A percentile compares a stretch with the other conserved stretches of the same genome.
phyloP scores from a whole-genome alignment of 2,797 vertebrate genomes.

The Corythornis leucogaster region DNA sequence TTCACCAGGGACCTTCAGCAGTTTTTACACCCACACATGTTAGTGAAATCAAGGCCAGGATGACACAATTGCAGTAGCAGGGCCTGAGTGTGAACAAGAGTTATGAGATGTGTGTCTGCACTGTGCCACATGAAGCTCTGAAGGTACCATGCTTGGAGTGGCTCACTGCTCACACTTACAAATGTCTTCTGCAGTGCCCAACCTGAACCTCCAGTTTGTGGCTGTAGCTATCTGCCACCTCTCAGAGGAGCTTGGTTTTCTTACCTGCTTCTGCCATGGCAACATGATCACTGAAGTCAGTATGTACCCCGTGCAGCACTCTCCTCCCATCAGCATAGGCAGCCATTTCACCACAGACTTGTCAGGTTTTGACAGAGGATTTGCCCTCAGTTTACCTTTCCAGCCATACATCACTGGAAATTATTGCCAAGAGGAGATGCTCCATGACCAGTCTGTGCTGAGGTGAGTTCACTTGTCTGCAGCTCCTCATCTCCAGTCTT shows the following conservation, averaged over 20 bases:
- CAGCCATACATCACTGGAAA: fast-evolving
- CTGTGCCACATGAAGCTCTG: neutral
- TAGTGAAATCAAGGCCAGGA: neutral
- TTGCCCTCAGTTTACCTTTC: neutral
- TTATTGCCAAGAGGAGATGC: neutral
- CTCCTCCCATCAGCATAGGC: neutral
- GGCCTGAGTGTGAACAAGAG: neutral
- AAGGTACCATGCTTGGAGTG: neutral
- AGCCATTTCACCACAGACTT: neutral
- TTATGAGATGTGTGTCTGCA: fast-evolving
- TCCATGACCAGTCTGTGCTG: neutral
- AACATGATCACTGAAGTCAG: neutral
- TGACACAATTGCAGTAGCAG: neutral
- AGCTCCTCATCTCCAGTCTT: neutral
- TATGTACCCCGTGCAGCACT: neutral
- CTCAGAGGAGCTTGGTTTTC: neutral
- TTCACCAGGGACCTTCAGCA: neutral
- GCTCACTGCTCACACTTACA: neutral
- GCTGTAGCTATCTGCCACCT: neutral
- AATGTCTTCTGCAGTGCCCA: neutral
- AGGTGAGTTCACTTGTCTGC: neutral
- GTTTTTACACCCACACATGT: neutral
- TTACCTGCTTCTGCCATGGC: neutral
- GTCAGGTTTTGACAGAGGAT: neutral
- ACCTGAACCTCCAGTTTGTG: neutral